phyloP scores from a whole-genome alignment of 2,888 invertebrate species.

The Brachynemurus nebulosus region DNA sequence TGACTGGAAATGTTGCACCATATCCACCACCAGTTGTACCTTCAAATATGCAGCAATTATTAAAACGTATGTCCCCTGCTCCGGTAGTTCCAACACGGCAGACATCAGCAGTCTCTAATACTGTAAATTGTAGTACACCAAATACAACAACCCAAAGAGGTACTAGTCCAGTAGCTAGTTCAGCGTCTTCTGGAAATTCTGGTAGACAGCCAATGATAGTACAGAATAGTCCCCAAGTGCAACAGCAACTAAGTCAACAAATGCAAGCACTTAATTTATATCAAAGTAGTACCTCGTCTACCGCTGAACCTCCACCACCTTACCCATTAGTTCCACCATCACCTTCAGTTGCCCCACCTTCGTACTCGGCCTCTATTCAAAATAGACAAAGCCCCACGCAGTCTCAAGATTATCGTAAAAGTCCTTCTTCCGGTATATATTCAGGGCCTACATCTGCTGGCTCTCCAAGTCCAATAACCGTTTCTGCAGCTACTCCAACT shows the following conservation, averaged over 20 bases:
- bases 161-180: conserved; percentile 54
- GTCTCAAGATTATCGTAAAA: conserved; percentile 65
- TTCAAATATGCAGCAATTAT: conserved; percentile 51
- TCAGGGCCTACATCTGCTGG: conserved; percentile 72
- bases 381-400: conserved; percentile 78
- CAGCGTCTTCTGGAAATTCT: conserved; percentile 17
- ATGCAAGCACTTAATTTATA: conserved; percentile 75
- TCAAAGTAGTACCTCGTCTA: conserved; percentile 44
- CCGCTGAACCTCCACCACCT: conserved; percentile 32
- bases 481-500: conserved; percentile 44
- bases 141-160: conserved; percentile 49
- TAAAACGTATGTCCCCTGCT: conserved; percentile 64
- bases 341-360: conserved; percentile 53
- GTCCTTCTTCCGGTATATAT: conserved; percentile 75
- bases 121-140: conserved; percentile 28
- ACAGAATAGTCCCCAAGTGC: conserved; percentile 65
- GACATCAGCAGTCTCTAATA: conserved; percentile 43
- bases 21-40: conserved; percentile 39
- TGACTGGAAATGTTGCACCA: conserved; percentile 21
- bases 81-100: conserved; percentile 53
- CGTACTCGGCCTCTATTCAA: conserved; percentile 75
- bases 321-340: conserved; percentile 38
- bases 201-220: conserved; percentile 66
- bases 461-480: conserved; percentile 70
- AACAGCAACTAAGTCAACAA: conserved; percentile 77